These are phyloP conservation scores for Diaphora mendica DNA, from an alignment of 2,888 invertebrate genomes.

Conservation along the genomic window DNA sequence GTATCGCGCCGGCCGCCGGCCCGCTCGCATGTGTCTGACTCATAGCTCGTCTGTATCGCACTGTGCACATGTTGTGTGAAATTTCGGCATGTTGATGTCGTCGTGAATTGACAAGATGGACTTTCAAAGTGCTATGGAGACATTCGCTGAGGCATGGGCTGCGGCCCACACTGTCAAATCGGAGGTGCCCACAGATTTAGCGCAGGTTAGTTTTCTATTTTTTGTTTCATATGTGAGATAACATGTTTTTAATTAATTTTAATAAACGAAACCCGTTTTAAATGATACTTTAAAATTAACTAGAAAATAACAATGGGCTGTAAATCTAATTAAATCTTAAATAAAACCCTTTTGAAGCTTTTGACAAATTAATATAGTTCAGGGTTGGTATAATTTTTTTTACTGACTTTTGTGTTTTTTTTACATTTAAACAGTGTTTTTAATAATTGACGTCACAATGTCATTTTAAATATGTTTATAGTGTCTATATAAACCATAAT, in stretches of 20 bases:
- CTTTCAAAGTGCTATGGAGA: slow-evolving; percentile 99
- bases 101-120: slow-evolving; percentile 91
- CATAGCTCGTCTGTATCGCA: slow-evolving; percentile 55
- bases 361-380: not conserved
- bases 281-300: not conserved
- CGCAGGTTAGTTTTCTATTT: slow-evolving; percentile 87
- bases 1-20: slow-evolving; percentile 89
- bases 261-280: not conserved
- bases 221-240: slow-evolving; percentile 19
- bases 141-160: slow-evolving; percentile 98
- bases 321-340: no score
- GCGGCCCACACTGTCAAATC: slow-evolving; percentile 92
- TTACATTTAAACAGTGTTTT: not conserved
- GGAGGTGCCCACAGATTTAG: slow-evolving; percentile 86
- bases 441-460: not conserved
- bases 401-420: not conserved
- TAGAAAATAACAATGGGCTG: not conserved
- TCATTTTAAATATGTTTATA: not conserved
- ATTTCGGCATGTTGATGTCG: slow-evolving; percentile 84
- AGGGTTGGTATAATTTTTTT: not conserved
- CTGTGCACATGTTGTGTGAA: slow-evolving; percentile 77
- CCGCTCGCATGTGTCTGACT: slow-evolving; percentile 76
- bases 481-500: no score
- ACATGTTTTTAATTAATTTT: slow-evolving; percentile 2
- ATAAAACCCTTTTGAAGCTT: not conserved